Evolutionary conservation across 2,797 vertebrate species (phyloP).

Genomic region (Jordanella pulchra): DNA sequence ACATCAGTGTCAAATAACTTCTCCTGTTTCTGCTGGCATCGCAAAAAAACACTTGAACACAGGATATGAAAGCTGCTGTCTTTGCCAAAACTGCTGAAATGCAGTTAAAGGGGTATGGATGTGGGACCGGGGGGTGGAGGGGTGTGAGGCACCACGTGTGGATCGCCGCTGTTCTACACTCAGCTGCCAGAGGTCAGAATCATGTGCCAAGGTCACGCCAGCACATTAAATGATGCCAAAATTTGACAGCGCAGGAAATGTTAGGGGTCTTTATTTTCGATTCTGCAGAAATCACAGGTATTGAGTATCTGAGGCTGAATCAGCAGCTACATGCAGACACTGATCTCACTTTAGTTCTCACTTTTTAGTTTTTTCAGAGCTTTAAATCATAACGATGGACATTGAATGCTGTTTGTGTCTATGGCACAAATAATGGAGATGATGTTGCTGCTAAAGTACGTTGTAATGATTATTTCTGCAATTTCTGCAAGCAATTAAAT

Average conservation of each 20-base stretch:
- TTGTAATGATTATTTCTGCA: neutral
- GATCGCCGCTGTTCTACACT: conserved; percentile 48
- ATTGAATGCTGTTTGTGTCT: neutral
- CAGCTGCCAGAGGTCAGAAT: conserved; percentile 47
- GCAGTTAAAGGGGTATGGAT: conserved; percentile 31
- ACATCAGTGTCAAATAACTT: conserved; percentile 60
- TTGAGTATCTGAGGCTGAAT: conserved; percentile 57
- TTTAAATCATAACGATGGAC: neutral
- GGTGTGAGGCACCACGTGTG: conserved; percentile 47
- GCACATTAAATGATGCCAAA: conserved; percentile 9
- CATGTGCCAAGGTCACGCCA: conserved; percentile 55
- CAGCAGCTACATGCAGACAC: conserved; percentile 47
- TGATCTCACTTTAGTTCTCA: conserved; percentile 31
- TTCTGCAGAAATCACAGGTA: conserved; percentile 48
- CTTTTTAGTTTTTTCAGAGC: conserved; percentile 5
- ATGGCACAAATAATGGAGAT: neutral
- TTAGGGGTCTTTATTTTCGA: conserved; percentile 30
- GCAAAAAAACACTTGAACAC: conserved; percentile 67
- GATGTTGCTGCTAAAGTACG: neutral
- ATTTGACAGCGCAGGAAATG: conserved; percentile 14
- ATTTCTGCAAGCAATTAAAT: neutral
- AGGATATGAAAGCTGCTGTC: conserved; percentile 67
- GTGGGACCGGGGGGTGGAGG: conserved; percentile 17
- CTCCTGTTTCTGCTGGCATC: conserved; percentile 76
- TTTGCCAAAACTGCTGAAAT: conserved; percentile 72